phyloP scores from a whole-genome alignment of 2,888 invertebrate genomes.

The Tridacna gigas region DNA sequence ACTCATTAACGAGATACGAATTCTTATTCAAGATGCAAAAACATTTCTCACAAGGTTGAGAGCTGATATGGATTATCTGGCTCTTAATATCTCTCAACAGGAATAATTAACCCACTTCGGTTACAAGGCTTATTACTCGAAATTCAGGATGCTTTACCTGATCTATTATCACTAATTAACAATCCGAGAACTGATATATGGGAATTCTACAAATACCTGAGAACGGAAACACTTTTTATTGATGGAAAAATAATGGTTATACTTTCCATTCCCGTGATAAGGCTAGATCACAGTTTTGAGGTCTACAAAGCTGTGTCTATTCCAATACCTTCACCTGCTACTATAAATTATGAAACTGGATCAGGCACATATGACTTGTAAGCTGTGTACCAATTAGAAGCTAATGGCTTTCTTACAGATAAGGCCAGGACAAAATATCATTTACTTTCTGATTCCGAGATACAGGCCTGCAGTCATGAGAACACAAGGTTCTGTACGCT shows the following conservation, averaged over 20 bases:
- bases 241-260: neutral
- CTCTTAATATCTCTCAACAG: neutral
- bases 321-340: neutral
- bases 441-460: neutral
- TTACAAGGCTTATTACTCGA: neutral
- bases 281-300: neutral
- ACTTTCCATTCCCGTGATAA: neutral
- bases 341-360: neutral
- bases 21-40: neutral
- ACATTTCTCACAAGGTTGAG: neutral
- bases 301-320: neutral
- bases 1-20: neutral
- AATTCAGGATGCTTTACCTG: neutral
- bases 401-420: neutral
- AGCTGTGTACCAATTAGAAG: neutral
- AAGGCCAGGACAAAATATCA: neutral
- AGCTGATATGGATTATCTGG: neutral
- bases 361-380: neutral
- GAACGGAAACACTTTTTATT: neutral
- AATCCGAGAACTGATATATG: slow-evolving; percentile 7
- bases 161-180: neutral
- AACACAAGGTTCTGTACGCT: neutral
- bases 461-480: neutral
- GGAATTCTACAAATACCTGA: neutral
- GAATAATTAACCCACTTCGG: neutral